A percentile compares a stretch with the other conserved stretches of the same genome.
Conservation (phyloP, 2,797 vertebrate genomes). For the Enteromius treurensis region DNA sequence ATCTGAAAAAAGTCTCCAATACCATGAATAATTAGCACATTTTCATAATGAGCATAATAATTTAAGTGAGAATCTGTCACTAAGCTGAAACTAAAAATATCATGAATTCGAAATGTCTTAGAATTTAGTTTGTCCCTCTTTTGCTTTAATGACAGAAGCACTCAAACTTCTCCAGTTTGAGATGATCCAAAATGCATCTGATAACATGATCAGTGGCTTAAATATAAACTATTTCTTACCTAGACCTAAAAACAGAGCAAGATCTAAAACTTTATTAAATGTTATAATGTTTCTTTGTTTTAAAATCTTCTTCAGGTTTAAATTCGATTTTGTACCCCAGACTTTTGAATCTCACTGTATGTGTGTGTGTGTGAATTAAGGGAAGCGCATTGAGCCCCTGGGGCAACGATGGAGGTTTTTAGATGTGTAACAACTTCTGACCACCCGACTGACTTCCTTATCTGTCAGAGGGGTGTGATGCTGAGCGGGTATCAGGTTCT, state of each 20-base stretch:
- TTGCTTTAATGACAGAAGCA: not conserved
- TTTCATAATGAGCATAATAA: not conserved
- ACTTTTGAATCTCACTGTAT: constrained; percentile 9
- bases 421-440: constrained; percentile 41
- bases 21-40: not conserved
- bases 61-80: not conserved
- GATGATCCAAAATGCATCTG: not conserved
- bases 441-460: constrained; percentile 59
- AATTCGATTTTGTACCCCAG: not conserved
- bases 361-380: constrained; percentile 2
- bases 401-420: constrained; percentile 40
- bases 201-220: not conserved
- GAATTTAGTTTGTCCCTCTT: not conserved
- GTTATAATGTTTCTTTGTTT: not conserved
- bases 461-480: constrained; percentile 54
- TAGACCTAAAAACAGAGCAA: not conserved
- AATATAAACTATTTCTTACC: not conserved
- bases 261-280: not conserved
- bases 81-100: not conserved
- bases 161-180: not conserved
- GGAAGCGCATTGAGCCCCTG: constrained; percentile 11
- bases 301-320: not conserved
- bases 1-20: not conserved
- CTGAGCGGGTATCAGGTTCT: constrained; percentile 60
- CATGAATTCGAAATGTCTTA: not conserved